phyloP scores from a whole-genome alignment of 1,140 invertebrate genomes.

The Monochamus saltuarius region DNA sequence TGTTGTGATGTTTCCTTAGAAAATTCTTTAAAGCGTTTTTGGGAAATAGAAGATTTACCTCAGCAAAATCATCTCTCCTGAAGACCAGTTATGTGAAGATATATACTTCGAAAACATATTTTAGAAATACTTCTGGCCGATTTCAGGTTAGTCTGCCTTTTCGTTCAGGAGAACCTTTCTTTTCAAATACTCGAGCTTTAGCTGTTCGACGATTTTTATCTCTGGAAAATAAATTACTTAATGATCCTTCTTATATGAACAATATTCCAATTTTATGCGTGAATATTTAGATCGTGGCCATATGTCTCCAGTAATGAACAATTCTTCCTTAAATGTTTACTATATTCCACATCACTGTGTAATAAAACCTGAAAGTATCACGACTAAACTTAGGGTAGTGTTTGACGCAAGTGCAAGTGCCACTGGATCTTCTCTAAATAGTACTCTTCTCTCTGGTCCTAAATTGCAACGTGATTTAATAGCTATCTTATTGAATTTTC shows the following conservation, averaged over 20 bases:
- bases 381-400: constrained; percentile 28
- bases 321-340: not conserved
- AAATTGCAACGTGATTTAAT: constrained; percentile 37
- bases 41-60: constrained; percentile 17
- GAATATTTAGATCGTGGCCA: constrained; percentile 13
- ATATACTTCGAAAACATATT: constrained; percentile 1
- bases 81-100: constrained; percentile 16
- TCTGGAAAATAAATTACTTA: constrained; percentile 9
- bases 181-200: constrained; percentile 5
- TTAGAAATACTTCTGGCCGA: not conserved
- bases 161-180: constrained; percentile 3
- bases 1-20: constrained; percentile 4
- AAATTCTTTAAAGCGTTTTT: constrained; percentile 1
- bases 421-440: constrained; percentile 31
- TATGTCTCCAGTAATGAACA: not conserved
- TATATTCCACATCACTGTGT: constrained; percentile 48
- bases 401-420: constrained; percentile 13
- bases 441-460: constrained; percentile 32
- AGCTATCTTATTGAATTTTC: constrained; percentile 50
- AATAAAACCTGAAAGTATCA: constrained; percentile 29
- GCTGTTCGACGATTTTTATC: constrained; percentile 10
- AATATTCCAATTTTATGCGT: constrained; percentile 13
- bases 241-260: constrained; percentile 4
- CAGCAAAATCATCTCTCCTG: not conserved
- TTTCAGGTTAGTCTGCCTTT: constrained; percentile 14